Base-by-base conservation (phyloP, 2,797 vertebrate species). In the Amblyraja radiata region DNA sequence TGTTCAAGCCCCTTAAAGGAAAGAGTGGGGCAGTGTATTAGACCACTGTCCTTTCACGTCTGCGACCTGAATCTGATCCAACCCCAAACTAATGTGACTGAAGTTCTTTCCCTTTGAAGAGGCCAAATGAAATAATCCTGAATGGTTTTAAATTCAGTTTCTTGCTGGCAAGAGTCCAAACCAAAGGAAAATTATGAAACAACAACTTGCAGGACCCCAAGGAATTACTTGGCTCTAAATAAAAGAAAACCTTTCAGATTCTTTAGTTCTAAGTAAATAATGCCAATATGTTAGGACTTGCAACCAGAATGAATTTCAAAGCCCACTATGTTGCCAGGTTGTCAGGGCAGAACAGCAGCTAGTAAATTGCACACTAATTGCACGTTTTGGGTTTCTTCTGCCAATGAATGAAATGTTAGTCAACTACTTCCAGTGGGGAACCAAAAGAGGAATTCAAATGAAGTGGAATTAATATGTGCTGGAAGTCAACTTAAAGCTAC, bases 231-330 rank as follows among this genome's bases (percentile, higher is more conserved):
- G n/a, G n/a, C 23, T 88, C 63, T 4, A 36, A 36, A 46, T 88
- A 68, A 88, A 88, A 88, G 84, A 16, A 88, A 68, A 88, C n/a
- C 61, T 65, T 63, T 65, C 61, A 68, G 16, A 88, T 88, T 63
- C 58, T 86, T 88, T 68, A 23, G 84, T 36, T 88, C n/a, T 36
- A 88, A 88, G 61, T 88, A 88, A 88, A 88, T 88, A 88, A 68
- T 18, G 25, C n/a, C 16, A 88, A 36, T 36, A 88, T 36, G 84
- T 88, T 88, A 3, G n/a, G 84, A 68, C 65, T 68, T 88, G 32
- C 84, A 36, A 88, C 16, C 6, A 32, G n/a, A 88, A 32, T 88
- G 7, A 68, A 18, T 18, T 88, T 14, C 65, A 68, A 36, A 36
- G 28, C 65, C 6, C 84, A 88, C 28, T 18, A 63, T n/a, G n/a